Evolutionary conservation across 2,113 vertebrate genomes (phyloP).

Genomic region (Malurus cyaneus): DNA sequence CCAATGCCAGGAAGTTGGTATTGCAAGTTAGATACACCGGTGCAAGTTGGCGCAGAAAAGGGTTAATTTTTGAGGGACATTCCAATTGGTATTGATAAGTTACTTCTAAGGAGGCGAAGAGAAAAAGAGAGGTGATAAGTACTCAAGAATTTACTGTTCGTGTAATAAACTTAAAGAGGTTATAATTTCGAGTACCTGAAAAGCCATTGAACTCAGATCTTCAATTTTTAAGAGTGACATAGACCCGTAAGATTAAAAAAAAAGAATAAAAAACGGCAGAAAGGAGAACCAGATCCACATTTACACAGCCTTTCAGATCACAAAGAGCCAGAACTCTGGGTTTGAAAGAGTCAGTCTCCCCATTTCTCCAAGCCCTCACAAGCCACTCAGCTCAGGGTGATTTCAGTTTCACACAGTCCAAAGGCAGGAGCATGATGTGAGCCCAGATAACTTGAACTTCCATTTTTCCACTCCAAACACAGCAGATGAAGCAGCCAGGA

Average conservation of each 20-base stretch:
- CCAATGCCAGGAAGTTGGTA: too few relatives aligned
- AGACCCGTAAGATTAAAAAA: not conserved
- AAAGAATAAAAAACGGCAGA: too few relatives aligned
- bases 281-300: not conserved
- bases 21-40: too few relatives aligned
- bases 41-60: too few relatives aligned
- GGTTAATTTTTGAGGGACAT: too few relatives aligned
- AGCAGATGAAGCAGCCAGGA: not conserved
- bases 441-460: not conserved
- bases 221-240: not conserved
- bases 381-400: not conserved
- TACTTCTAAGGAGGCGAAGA: too few relatives aligned
- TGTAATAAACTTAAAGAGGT: too few relatives aligned
- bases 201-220: too few relatives aligned
- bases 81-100: too few relatives aligned
- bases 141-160: too few relatives aligned
- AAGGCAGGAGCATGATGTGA: not conserved
- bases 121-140: too few relatives aligned
- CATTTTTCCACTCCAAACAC: not conserved
- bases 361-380: not conserved
- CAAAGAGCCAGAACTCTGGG: fast-evolving
- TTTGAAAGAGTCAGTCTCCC: not conserved
- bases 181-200: too few relatives aligned
- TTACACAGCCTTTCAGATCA: not conserved
- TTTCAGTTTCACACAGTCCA: not conserved